Conservation (phyloP, 2,797 vertebrate genomes). For the Petrocephalus sullivani region DNA sequence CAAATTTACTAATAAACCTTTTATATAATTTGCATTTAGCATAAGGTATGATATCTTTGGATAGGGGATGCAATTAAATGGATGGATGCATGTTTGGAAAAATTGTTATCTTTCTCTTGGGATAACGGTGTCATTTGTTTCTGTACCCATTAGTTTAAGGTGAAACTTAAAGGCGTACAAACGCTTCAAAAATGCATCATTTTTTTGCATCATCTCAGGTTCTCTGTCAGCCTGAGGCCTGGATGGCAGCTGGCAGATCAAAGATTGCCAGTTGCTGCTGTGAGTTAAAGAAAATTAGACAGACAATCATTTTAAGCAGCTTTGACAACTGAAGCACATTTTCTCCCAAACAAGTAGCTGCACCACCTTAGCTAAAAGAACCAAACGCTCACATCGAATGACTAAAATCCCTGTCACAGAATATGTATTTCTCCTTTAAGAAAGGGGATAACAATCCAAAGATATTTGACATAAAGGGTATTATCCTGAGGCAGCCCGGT, state of each 20-base stretch:
- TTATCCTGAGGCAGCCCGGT: background rate
- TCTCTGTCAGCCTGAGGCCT: background rate
- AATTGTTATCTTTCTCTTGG: background rate
- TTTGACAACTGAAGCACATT: background rate
- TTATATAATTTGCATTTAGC: background rate
- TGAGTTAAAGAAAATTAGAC: constrained; percentile 18
- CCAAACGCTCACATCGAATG: background rate
- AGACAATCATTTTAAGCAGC: background rate
- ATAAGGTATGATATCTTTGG: background rate
- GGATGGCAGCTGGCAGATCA: background rate
- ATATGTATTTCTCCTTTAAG: no score
- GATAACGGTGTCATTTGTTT: background rate
- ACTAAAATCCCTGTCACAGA: background rate
- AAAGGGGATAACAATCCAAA: background rate
- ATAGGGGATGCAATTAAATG: background rate
- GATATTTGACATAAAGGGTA: background rate
- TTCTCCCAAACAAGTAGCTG: background rate
- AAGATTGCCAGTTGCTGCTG: background rate
- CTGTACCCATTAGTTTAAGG: background rate
- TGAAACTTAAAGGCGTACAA: background rate
- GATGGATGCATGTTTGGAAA: background rate
- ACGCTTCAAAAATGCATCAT: background rate
- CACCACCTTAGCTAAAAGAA: background rate
- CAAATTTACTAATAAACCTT: background rate
- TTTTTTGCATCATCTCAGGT: background rate